phyloP scores from a whole-genome alignment of 2,797 vertebrate species.

The Falco rusticolus region DNA sequence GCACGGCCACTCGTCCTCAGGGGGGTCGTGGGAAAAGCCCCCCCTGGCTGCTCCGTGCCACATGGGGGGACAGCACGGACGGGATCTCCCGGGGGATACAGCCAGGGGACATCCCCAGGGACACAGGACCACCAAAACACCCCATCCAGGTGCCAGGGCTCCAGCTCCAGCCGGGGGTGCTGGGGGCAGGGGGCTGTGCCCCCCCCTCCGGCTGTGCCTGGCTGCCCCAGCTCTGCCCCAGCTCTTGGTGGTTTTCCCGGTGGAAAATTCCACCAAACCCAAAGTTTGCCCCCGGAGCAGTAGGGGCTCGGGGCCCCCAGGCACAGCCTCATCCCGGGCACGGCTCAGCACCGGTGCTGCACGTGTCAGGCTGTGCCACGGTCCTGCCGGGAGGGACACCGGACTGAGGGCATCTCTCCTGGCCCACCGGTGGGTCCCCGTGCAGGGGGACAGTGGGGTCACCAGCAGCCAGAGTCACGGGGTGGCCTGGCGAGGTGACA shows the following conservation, averaged over 20 bases:
- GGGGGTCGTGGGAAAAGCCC: background rate
- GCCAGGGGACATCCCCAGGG: background rate
- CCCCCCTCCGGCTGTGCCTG: background rate
- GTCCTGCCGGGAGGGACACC: background rate
- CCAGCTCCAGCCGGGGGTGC: background rate
- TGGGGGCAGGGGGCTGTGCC: background rate
- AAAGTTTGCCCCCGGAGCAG: background rate
- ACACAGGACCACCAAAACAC: accelerated
- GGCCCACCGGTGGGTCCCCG: accelerated
- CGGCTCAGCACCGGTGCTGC: background rate
- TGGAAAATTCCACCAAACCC: background rate
- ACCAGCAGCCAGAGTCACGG: background rate
- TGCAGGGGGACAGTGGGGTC: background rate
- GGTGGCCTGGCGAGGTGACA: background rate
- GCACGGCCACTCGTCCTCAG: background rate
- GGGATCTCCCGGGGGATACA: background rate
- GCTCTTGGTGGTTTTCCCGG: background rate
- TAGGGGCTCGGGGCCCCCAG: background rate
- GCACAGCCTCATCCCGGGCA: background rate
- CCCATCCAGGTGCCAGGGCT: background rate
- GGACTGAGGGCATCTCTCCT: background rate
- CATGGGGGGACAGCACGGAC: no score
- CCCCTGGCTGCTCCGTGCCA: accelerated
- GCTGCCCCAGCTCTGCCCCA: background rate
- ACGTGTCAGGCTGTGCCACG: accelerated